Conservation (phyloP, 2,113 vertebrate genomes). For the Manacus vitellinus region DNA sequence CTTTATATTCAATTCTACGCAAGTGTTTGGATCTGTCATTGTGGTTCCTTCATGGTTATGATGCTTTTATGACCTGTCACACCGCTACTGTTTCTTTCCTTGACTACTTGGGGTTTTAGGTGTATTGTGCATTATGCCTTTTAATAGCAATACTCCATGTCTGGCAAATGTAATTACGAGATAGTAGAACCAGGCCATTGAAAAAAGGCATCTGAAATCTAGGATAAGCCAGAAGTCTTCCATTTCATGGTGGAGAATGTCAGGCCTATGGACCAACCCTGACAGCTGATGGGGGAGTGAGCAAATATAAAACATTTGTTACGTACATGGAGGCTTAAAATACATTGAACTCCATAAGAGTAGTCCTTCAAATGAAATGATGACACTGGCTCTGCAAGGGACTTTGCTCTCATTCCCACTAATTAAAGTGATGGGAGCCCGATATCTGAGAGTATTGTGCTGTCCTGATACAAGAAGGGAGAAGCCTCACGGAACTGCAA, state of each 20-base stretch:
- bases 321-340: background rate
- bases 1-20: background rate
- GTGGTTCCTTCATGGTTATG: background rate
- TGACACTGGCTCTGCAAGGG: background rate
- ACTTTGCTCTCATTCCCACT: background rate
- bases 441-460: rapidly evolving
- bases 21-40: background rate
- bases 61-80: background rate
- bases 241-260: background rate
- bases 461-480: background rate
- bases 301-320: background rate
- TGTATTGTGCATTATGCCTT: background rate
- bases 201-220: background rate
- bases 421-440: rapidly evolving
- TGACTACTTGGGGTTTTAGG: background rate
- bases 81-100: background rate
- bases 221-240: background rate
- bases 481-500: background rate
- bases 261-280: background rate
- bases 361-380: background rate
- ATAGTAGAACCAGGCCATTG: background rate
- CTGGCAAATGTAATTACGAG: background rate
- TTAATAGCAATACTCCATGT: background rate
- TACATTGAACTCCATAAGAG: background rate
- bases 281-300: background rate